A percentile compares a stretch with the other conserved stretches of the same genome.
Conservation (phyloP, 2,888 invertebrate species). For the Brachypterus glaber region DNA sequence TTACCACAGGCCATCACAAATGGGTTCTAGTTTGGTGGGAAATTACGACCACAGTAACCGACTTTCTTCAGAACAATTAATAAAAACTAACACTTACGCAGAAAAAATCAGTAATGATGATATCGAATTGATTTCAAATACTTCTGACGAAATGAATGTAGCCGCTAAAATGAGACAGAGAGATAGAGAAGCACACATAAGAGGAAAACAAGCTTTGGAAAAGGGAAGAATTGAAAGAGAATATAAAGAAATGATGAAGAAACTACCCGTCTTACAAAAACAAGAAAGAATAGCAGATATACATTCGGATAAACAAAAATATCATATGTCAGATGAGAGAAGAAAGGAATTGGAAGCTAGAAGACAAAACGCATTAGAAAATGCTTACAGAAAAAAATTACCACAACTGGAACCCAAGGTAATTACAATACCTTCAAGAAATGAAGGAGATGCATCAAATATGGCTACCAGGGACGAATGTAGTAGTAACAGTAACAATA, state of each 20-base stretch:
- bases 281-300: conserved; percentile 35
- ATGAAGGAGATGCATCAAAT: conserved; percentile 14
- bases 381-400: conserved; percentile 41
- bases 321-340: conserved; percentile 40
- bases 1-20: too few relatives aligned
- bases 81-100: conserved; percentile 29
- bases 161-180: conserved; percentile 29
- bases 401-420: conserved; percentile 28
- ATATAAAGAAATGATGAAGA: conserved; percentile 43
- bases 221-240: conserved; percentile 44
- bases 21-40: conserved; percentile 31
- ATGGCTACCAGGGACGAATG: conserved; percentile 25
- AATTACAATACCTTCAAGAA: conserved; percentile 32
- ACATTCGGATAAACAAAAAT: conserved; percentile 32
- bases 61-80: conserved; percentile 30
- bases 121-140: conserved; percentile 28
- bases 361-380: conserved; percentile 45
- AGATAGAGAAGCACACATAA: conserved; percentile 32
- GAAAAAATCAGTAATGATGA: conserved; percentile 34
- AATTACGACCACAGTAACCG: conserved; percentile 45
- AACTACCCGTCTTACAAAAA: conserved; percentile 38
- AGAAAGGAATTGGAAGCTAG: conserved; percentile 38
- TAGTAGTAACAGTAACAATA: too few relatives aligned
- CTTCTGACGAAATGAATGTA: conserved; percentile 28
- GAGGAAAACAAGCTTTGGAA: conserved; percentile 44